phyloP scores from a whole-genome alignment of 37 sponge, comb jelly and placozoan species.

The Ephydatia muelleri region DNA sequence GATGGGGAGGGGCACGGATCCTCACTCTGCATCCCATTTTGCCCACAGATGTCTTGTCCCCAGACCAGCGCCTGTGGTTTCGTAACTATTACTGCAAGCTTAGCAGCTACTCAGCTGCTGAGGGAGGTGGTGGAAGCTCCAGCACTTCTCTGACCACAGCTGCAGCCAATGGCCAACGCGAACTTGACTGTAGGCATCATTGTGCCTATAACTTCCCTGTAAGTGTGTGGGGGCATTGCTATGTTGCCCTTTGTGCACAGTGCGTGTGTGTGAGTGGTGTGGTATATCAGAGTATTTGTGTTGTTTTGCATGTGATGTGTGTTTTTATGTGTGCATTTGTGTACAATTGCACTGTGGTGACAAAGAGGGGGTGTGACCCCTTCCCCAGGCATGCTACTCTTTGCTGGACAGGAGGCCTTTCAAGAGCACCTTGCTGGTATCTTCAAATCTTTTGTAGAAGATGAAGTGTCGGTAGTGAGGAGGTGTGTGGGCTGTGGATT shows the following conservation, averaged over 20 bases:
- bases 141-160: neutral
- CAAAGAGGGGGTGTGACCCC: neutral
- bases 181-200: conserved; percentile 31
- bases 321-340: neutral
- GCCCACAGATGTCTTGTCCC: conserved; percentile 9
- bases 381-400: conserved; percentile 47
- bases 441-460: conserved; percentile 7
- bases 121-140: too few species aligned
- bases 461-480: conserved; percentile 10
- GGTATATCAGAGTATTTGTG: neutral
- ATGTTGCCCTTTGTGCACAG: too few species aligned
- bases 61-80: conserved; percentile 31
- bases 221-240: conserved; percentile 32
- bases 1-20: too few species aligned
- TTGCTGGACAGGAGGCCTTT: neutral
- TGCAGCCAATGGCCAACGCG: neutral
- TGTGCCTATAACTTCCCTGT: conserved; percentile 80
- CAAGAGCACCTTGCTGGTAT: neutral
- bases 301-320: neutral
- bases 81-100: conserved; percentile 32
- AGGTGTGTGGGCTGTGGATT: conserved; percentile 50
- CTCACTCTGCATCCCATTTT: too few species aligned
- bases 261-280: neutral
- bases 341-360: too few species aligned
- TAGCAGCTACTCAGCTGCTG: neutral